phyloP scores from a whole-genome alignment of 2,888 invertebrate genomes.

The Salpingus planirostris region DNA sequence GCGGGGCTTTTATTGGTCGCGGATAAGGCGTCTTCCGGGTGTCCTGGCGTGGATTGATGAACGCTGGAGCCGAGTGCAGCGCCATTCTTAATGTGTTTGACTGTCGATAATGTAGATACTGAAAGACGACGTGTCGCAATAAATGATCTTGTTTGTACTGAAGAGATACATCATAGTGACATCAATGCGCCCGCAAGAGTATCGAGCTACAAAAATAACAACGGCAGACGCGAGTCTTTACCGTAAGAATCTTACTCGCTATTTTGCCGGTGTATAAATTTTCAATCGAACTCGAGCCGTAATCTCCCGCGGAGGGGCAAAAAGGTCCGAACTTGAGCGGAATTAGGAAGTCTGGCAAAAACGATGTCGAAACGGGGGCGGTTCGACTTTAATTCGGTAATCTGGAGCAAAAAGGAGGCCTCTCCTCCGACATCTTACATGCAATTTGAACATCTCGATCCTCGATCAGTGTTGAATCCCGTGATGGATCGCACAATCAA shows the following conservation, averaged over 20 bases:
- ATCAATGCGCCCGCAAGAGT: constrained; percentile 18
- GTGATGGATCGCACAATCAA: constrained; percentile 33
- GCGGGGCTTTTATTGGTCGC: too few species aligned
- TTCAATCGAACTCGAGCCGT: too few species aligned
- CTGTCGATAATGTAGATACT: constrained; percentile 34
- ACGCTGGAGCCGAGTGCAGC: constrained; percentile 30
- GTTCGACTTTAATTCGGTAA: constrained; percentile 29
- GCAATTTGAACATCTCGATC: constrained; percentile 33
- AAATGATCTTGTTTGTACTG: constrained; percentile 38
- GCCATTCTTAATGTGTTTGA: constrained; percentile 31
- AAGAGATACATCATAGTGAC: constrained; percentile 33
- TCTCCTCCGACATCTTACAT: constrained; percentile 30
- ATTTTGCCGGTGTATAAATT: too few species aligned
- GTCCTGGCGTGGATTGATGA: constrained; percentile 35
- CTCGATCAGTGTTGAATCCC: constrained; percentile 30
- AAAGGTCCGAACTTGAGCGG: too few species aligned
- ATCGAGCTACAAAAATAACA: constrained; percentile 15
- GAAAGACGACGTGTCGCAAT: constrained; percentile 32
- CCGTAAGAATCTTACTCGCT: too few species aligned
- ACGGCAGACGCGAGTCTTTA: constrained; percentile 2
- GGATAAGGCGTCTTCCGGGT: too few species aligned
- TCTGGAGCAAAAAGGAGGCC: constrained; percentile 25
- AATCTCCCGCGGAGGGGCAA: too few species aligned
- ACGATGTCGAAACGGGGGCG: too few species aligned
- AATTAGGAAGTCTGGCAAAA: too few species aligned